Evolutionary conservation across 2,888 invertebrate genomes (phyloP).

Genomic region (Drosophila mayaguana): DNA sequence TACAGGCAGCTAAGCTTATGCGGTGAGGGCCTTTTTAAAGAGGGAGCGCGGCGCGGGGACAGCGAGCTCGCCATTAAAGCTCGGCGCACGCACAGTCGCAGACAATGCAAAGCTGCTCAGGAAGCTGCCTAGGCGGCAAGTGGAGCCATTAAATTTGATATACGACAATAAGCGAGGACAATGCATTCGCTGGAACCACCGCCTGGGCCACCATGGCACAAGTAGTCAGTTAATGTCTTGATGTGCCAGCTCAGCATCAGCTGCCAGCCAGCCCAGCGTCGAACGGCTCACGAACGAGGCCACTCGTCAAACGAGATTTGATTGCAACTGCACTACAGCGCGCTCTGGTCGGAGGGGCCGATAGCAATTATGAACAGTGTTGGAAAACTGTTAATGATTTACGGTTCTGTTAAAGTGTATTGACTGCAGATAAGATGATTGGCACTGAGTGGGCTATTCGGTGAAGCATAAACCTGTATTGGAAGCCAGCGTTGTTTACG

Average conservation of each 20-base stretch:
- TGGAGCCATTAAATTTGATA: constrained; percentile 74
- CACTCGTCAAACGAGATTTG: constrained; percentile 16
- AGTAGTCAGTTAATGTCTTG: constrained; percentile 41
- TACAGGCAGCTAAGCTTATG: not conserved
- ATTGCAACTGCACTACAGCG: constrained; percentile 46
- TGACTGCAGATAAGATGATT: not conserved
- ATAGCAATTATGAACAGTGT: not conserved
- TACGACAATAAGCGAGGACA: constrained; percentile 77
- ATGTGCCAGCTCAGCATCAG: not conserved
- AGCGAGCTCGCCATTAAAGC: constrained; percentile 57
- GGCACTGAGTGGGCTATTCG: not conserved
- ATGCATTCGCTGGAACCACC: constrained; percentile 43
- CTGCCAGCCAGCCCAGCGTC: not conserved
- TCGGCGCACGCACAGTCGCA: constrained; percentile 36
- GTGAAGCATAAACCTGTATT: not conserved
- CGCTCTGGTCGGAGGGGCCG: not conserved
- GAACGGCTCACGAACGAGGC: constrained; percentile 26
- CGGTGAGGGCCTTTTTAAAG: constrained; percentile 24
- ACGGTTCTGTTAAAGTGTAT: not conserved
- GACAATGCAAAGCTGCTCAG: constrained; percentile 53
- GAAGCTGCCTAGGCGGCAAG: constrained; percentile 53
- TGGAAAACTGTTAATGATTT: not conserved
- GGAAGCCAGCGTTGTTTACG: not conserved
- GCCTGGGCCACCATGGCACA: constrained; percentile 16
- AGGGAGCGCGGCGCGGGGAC: constrained; percentile 30